phyloP scores from a whole-genome alignment of 1,140 invertebrate genomes.

The Danaus melanippus region DNA sequence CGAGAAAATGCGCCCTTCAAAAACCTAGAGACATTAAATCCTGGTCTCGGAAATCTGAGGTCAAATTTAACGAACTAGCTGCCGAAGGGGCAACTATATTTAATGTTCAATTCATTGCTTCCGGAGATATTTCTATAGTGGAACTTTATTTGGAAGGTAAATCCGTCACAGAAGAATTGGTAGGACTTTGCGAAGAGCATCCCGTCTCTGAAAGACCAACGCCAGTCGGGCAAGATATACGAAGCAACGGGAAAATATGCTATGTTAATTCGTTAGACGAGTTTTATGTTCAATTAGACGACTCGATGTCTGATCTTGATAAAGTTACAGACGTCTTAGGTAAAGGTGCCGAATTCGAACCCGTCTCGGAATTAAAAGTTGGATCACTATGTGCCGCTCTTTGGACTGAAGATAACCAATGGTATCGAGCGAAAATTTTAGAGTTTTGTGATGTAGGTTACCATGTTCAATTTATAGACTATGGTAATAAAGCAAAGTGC shows the following conservation, averaged over 20 bases:
- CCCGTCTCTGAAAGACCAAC: slow-evolving; percentile 40
- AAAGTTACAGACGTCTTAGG: slow-evolving; percentile 72
- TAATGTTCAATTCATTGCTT: slow-evolving; percentile 75
- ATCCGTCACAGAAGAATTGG: slow-evolving; percentile 75
- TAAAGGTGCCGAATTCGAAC: slow-evolving; percentile 68
- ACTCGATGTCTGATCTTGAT: slow-evolving; percentile 70
- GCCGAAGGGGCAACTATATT: slow-evolving; percentile 78
- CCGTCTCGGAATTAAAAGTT: slow-evolving; percentile 61
- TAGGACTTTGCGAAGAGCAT: slow-evolving; percentile 64
- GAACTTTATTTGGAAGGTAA: slow-evolving; percentile 75
- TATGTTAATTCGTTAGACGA: slow-evolving; percentile 74
- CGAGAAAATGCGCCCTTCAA: slow-evolving; percentile 76
- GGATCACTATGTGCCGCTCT: slow-evolving; percentile 76
- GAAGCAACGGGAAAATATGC: slow-evolving; percentile 65
- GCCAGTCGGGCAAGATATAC: slow-evolving; percentile 53
- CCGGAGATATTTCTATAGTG: slow-evolving; percentile 77
- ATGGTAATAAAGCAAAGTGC: slow-evolving; percentile 78
- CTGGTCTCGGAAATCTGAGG: slow-evolving; percentile 76
- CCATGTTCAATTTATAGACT: slow-evolving; percentile 81
- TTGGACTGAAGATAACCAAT: slow-evolving; percentile 76
- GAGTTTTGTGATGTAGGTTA: slow-evolving; percentile 70
- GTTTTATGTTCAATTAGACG: slow-evolving; percentile 78
- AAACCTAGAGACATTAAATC: slow-evolving; percentile 73
- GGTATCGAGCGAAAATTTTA: slow-evolving; percentile 76
- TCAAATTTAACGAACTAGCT: slow-evolving; percentile 77